phyloP scores from a whole-genome alignment of 2,888 invertebrate species.

The Nebria salina region DNA sequence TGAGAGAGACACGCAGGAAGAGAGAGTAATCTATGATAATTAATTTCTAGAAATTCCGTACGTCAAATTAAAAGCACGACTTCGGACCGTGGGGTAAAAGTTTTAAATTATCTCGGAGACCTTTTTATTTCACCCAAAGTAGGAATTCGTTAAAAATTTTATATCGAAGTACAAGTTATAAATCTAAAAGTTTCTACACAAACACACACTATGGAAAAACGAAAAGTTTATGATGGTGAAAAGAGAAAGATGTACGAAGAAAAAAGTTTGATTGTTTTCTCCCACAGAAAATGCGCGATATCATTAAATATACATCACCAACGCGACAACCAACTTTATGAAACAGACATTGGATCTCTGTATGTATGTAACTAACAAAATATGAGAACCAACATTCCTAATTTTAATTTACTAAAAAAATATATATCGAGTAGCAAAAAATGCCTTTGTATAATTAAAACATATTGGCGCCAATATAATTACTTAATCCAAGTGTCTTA shows the following conservation, averaged over 20 bases:
- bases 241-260: constrained; percentile 32
- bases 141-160: constrained; percentile 59
- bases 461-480: not conserved
- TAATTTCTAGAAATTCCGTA: constrained; percentile 46
- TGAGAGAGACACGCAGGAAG: not conserved
- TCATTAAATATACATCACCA: constrained; percentile 55
- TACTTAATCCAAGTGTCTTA: not conserved
- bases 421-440: not conserved
- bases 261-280: constrained; percentile 56
- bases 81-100: constrained; percentile 33
- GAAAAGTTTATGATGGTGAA: constrained; percentile 24
- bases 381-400: not conserved
- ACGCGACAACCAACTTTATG: constrained; percentile 3
- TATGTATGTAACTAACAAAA: too few relatives aligned
- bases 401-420: not conserved
- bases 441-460: not conserved
- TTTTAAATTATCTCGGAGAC: constrained; percentile 46
- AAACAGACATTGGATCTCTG: not conserved
- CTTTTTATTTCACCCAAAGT: constrained; percentile 45
- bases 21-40: constrained; percentile 45
- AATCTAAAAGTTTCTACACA: constrained; percentile 52
- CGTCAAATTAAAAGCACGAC: constrained; percentile 43
- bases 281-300: constrained; percentile 50
- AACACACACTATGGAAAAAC: constrained; percentile 19
- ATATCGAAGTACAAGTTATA: constrained; percentile 57